Conservation (phyloP, 1,140 invertebrate genomes). For the Ostrea denselamellosa region DNA sequence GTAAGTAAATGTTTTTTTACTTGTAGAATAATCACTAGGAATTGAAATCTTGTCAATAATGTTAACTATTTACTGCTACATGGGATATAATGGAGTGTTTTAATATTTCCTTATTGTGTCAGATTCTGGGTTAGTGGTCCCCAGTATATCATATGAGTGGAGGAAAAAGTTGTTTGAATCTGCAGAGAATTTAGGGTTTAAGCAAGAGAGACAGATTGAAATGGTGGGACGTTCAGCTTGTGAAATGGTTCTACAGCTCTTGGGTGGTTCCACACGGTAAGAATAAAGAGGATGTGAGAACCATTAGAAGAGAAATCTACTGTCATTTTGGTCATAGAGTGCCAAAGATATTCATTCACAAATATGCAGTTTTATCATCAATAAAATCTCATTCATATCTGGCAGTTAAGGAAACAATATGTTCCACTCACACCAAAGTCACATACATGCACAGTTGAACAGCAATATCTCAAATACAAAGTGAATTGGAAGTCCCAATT, state of each 20-base stretch:
- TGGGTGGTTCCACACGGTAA: conserved; percentile 85
- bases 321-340: background rate
- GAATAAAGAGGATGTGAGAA: background rate
- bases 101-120: background rate
- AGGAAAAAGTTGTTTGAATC: conserved; percentile 84
- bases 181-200: conserved; percentile 85
- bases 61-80: background rate
- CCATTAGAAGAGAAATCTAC: background rate
- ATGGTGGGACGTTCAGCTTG: conserved; percentile 87
- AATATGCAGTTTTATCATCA: no score
- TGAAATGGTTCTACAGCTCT: conserved; percentile 88
- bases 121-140: conserved; percentile 89
- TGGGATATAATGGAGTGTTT: background rate
- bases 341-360: no score
- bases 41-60: background rate
- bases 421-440: no score
- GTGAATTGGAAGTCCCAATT: no score
- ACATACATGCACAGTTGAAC: no score
- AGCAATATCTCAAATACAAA: no score
- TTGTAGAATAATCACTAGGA: background rate
- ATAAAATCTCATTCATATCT: no score
- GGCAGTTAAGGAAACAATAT: no score
- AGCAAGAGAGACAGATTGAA: conserved; percentile 85
- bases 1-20: conserved; percentile 64
- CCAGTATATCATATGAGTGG: conserved; percentile 85